Evolutionary conservation across 2,113 vertebrate species (phyloP).

Genomic region (Gobius niger): DNA sequence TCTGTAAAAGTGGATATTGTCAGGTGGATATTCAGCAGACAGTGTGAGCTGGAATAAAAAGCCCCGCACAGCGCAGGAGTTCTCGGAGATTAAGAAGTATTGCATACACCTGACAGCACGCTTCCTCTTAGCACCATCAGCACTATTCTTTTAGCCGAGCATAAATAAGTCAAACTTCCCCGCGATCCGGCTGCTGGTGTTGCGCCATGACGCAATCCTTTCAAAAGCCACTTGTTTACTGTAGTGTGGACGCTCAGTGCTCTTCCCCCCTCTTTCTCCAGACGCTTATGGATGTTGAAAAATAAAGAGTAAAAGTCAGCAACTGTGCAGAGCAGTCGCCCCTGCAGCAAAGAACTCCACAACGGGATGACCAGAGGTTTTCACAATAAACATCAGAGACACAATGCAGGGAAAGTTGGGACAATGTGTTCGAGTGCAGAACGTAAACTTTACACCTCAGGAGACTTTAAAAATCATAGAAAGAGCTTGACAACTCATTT

Average conservation of each 20-base stretch:
- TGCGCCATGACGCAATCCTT: slow-evolving; percentile 51
- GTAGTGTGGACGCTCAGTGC: slow-evolving; percentile 29
- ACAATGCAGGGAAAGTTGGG: too few species aligned
- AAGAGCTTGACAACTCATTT: too few species aligned
- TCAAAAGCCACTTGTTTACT: slow-evolving; percentile 45
- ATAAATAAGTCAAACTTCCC: slow-evolving; percentile 46
- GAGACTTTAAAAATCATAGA: too few species aligned
- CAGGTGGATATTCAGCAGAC: slow-evolving; percentile 15
- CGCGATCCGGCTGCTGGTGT: background rate
- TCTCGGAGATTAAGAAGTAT: slow-evolving; percentile 46
- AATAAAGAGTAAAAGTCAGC: slow-evolving; percentile 13
- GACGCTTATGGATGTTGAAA: slow-evolving; percentile 23
- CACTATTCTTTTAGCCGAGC: slow-evolving; percentile 41
- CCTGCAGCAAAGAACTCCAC: background rate
- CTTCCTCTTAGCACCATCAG: slow-evolving; percentile 43
- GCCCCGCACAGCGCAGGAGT: slow-evolving; percentile 30
- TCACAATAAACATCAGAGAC: slow-evolving; percentile 7
- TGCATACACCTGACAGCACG: slow-evolving; percentile 46
- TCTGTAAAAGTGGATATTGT: slow-evolving; percentile 20
- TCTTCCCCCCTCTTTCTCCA: too few species aligned
- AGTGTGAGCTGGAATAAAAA: slow-evolving; percentile 28
- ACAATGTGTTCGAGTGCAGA: too few species aligned
- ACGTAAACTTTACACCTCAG: too few species aligned
- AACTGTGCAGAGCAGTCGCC: background rate
- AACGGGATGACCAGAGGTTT: slow-evolving; percentile 7